phyloP scores from a whole-genome alignment of 2,797 vertebrate species.

The Amblyopsis hoosieri region DNA sequence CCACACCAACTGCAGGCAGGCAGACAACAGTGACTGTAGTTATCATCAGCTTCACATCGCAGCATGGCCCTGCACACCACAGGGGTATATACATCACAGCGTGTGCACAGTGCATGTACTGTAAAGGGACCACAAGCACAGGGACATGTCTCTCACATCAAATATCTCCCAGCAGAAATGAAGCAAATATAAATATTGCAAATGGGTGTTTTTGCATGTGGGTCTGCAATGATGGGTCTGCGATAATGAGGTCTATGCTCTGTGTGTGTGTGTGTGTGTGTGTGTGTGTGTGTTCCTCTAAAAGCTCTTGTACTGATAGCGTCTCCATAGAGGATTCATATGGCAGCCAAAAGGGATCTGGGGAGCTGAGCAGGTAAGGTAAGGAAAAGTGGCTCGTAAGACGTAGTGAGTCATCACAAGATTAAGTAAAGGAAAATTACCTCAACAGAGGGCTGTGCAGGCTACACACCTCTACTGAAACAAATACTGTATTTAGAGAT shows the following conservation, averaged over 20 bases:
- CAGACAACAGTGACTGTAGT: slow-evolving; percentile 27
- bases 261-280: slow-evolving; percentile 13
- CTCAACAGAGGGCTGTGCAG: not conserved
- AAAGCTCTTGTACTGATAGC: slow-evolving; percentile 27
- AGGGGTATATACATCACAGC: slow-evolving; percentile 10
- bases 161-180: no score
- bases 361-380: slow-evolving; percentile 39
- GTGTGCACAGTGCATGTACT: no score
- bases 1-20: slow-evolving; percentile 3
- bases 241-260: not conserved
- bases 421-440: slow-evolving; percentile 21
- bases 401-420: slow-evolving; percentile 56
- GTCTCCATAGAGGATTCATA: slow-evolving; percentile 35
- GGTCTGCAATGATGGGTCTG: no score
- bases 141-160: not conserved
- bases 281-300: slow-evolving; percentile 8
- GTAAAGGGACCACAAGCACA: not conserved
- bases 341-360: slow-evolving; percentile 44
- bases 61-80: slow-evolving; percentile 1
- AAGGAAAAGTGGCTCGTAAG: slow-evolving; percentile 25
- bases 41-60: slow-evolving; percentile 29
- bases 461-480: no score
- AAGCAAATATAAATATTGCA: no score
- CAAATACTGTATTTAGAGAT: no score
- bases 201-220: slow-evolving; percentile 14